These are phyloP conservation scores for Coregonus clupeaformis DNA, from an alignment of 2,113 vertebrate genomes.

Conservation along the genomic window DNA sequence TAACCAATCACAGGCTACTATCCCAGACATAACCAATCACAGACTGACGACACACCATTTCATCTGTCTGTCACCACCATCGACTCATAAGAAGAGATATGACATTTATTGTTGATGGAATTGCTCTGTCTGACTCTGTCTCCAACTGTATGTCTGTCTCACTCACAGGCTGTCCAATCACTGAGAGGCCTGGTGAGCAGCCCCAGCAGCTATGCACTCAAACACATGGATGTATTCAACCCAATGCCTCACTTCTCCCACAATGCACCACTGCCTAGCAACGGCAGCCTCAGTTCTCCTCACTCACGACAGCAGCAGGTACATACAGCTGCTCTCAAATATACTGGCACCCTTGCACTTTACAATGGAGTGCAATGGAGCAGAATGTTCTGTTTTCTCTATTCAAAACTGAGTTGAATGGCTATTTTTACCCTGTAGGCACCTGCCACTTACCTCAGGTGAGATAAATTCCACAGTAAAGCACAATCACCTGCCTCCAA, in stretches of 20 bases:
- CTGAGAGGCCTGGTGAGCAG: slow-evolving; percentile 37
- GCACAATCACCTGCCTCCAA: too few relatives aligned
- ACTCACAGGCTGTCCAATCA: slow-evolving; percentile 25
- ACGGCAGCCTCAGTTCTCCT: slow-evolving; percentile 9
- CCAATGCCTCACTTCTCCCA: slow-evolving; percentile 39
- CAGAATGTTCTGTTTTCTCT: too few relatives aligned
- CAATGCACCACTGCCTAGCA: slow-evolving; percentile 22
- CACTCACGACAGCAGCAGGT: slow-evolving; percentile 42
- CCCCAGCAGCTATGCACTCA: slow-evolving; percentile 35
- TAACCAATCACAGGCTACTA: not conserved
- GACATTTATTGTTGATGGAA: not conserved
- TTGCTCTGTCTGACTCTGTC: not conserved
- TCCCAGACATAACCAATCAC: not conserved
- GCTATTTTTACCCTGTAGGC: too few relatives aligned
- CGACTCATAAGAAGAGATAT: slow-evolving; percentile 8
- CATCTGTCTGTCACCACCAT: slow-evolving; percentile 6
- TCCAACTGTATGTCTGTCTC: not conserved
- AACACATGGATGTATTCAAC: slow-evolving; percentile 38
- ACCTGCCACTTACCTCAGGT: too few relatives aligned
- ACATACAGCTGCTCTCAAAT: slow-evolving; percentile 17
- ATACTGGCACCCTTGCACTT: too few relatives aligned
- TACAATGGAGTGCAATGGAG: too few relatives aligned
- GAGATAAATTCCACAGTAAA: too few relatives aligned
- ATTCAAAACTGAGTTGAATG: too few relatives aligned
- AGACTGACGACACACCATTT: not conserved